Percentiles rank a stretch among this genome's conserved stretches.
Evolutionary conservation across 2,113 vertebrate genomes (phyloP).

Genomic region (Phylloscopus whistleri): DNA sequence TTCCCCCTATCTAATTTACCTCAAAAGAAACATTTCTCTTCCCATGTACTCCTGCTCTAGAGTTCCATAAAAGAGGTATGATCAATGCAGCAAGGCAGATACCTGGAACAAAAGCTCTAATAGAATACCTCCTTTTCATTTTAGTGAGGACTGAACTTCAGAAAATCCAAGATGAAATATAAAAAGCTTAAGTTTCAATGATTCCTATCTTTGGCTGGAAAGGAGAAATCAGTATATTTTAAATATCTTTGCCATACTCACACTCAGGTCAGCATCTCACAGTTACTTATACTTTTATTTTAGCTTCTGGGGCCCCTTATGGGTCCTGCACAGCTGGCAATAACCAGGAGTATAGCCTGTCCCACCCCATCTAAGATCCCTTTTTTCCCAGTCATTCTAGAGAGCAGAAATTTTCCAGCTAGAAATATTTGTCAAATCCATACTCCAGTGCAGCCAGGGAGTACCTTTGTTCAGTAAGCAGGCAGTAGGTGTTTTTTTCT

Average conservation of each 20-base stretch:
- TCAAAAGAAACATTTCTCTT: not conserved
- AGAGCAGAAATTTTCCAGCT: not conserved
- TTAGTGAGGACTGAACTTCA: not conserved
- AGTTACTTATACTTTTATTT: not conserved
- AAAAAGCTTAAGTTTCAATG: not conserved
- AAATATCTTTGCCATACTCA: not conserved
- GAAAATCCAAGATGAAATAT: not conserved
- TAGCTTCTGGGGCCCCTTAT: not conserved
- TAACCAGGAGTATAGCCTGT: not conserved
- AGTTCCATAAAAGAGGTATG: not conserved
- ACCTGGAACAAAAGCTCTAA: not conserved
- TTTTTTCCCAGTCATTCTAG: not conserved
- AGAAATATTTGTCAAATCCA: not conserved
- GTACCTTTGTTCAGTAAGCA: not conserved
- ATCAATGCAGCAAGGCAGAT: not conserved
- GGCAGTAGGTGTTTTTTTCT: not conserved
- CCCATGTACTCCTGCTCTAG: not conserved
- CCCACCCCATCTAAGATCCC: not conserved
- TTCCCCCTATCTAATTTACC: not conserved
- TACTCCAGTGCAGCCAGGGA: not conserved
- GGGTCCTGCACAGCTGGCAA: not conserved
- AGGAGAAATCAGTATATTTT: not conserved
- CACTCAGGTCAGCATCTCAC: not conserved
- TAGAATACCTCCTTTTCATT: not conserved
- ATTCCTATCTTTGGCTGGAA: not conserved